Evolutionary conservation across 2,113 vertebrate species (phyloP).

Genomic region (Megaleporinus macrocephalus): DNA sequence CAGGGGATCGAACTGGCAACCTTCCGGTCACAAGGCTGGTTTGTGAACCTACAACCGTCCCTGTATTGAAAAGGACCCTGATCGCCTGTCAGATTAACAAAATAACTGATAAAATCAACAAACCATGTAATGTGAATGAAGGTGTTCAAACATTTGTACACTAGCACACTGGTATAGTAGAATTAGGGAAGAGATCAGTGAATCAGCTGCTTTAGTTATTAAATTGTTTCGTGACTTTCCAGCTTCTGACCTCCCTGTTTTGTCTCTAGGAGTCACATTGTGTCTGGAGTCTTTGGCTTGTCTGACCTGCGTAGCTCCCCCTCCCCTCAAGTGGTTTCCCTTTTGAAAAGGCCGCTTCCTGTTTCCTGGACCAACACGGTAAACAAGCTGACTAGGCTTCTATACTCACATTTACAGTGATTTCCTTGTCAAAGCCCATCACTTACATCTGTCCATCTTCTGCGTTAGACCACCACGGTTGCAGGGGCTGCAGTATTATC

Average conservation of each 20-base stretch:
- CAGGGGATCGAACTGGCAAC: no score
- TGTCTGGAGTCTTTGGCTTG: constrained; percentile 75
- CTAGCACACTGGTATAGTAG: no score
- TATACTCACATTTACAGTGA: not conserved
- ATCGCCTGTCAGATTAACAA: no score
- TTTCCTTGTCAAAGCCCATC: not conserved
- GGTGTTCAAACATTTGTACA: no score
- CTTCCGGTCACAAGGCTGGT: no score
- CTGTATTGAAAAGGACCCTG: no score
- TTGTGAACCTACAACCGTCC: no score
- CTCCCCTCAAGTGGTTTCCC: constrained; percentile 72
- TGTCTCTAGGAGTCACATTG: constrained; percentile 81
- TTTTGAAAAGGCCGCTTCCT: constrained; percentile 78
- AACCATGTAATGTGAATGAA: no score
- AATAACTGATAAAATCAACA: no score
- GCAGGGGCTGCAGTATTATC: constrained; percentile 78
- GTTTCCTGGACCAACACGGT: constrained; percentile 80
- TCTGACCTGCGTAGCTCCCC: constrained; percentile 76
- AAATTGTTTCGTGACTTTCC: not conserved
- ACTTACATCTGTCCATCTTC: not conserved
- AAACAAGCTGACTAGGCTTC: constrained; percentile 34
- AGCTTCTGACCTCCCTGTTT: not conserved
- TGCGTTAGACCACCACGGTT: constrained; percentile 77
- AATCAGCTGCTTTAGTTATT: no score
- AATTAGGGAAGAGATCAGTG: no score